Evolutionary conservation across 2,113 vertebrate species (phyloP), one percentile per base, ranked within the genome.

Genomic region (Merops nubicus): DNA sequence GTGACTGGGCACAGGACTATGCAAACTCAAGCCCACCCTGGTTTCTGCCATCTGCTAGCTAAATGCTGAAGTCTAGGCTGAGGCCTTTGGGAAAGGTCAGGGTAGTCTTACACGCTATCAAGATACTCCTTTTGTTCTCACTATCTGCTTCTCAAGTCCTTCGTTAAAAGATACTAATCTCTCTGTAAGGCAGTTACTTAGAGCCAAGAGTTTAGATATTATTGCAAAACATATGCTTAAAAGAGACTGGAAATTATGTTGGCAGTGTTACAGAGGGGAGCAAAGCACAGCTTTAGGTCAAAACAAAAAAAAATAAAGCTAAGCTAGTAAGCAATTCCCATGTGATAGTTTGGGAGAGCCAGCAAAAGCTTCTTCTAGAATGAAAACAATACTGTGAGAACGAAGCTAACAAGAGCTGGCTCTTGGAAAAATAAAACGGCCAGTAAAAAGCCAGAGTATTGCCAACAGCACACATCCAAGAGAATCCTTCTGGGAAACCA

Each of bases 211-310:
- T 92, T 97, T 70, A 82, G 87, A 93, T 89, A 89, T 87, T 92
- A 91, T 95, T 97, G 93, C 93, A 95, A 95, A 97, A 97, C 87
- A 93, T 81, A 89, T 25, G 95, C 92, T 96, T 81, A 87, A 92
- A 93, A 97, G 95, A 96, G 91, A 84, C 96, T 97, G 94, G 95
- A 95, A 97, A 95, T 88, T 38, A 90, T 87, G 93, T 56, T 97
- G 96, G 96, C 95, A 88, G 53, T 8, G 56, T 89, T 93, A 96
- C 95, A 96, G 89, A 93, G 91, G 78, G 84, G 93, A 96, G 81
- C 59, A 1, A 70, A 80, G 80, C 60, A 4, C 81, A 93, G 93
- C 96, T 95, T 91, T 89, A 94, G 94, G 94, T 93, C 93, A 96
- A 96, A 94, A 92, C 45, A 94, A 91, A 79, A 57, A 89, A 88